Conservation (phyloP, 2,113 vertebrate genomes). For the Tyrannus savana region DNA sequence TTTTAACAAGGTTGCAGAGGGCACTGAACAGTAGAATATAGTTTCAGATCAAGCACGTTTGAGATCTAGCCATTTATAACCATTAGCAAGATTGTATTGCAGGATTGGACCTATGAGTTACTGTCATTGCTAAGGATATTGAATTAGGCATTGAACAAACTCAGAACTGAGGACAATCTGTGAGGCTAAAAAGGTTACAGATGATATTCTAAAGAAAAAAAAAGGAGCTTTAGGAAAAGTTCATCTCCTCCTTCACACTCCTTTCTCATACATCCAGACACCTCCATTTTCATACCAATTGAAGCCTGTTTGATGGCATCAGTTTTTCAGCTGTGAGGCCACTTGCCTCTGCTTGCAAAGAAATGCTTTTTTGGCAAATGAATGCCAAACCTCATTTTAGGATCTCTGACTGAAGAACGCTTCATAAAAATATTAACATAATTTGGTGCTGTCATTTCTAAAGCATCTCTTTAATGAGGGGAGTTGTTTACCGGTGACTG, state of each 20-base stretch:
- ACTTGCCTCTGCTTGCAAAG: background rate
- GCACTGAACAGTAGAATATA: background rate
- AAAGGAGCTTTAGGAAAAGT: background rate
- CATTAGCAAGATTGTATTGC: background rate
- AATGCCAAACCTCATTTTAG: background rate
- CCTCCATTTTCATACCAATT: background rate
- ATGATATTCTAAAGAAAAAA: background rate
- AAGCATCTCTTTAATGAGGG: conserved; percentile 57
- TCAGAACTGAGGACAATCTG: background rate
- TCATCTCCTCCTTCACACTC: background rate
- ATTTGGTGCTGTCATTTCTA: conserved; percentile 63
- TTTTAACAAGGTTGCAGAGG: conserved; percentile 5
- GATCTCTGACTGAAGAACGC: background rate
- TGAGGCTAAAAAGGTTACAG: background rate
- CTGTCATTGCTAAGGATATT: background rate
- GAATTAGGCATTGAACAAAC: conserved; percentile 29
- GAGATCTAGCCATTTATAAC: conserved; percentile 29
- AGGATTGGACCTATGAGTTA: conserved; percentile 10
- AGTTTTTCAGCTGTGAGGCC: background rate
- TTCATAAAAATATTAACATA: conserved; percentile 46
- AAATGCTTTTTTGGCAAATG: background rate
- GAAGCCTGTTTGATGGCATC: background rate
- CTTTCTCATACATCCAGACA: background rate
- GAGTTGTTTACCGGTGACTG: conserved; percentile 55
- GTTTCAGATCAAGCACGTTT: conserved; percentile 23